Base-by-base conservation (phyloP, 1,140 invertebrate species). In the Micrasema longulum region DNA sequence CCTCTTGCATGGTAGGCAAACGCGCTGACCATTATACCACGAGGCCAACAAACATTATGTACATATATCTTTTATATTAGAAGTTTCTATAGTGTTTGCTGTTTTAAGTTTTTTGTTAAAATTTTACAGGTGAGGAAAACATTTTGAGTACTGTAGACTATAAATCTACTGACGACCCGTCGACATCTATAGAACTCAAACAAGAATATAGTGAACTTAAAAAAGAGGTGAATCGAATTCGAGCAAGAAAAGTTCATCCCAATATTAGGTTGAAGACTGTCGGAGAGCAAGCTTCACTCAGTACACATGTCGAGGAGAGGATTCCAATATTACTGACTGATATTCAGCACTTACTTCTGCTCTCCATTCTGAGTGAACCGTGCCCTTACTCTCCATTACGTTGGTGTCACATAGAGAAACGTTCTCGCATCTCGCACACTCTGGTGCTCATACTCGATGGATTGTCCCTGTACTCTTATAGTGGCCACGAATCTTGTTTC, bases 341-440 rank as follows among this genome's bases (percentile, higher is more conserved):
- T 80, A 80, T 96, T 65, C 94, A 96, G 80, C 90, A 95, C 84
- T 84, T 97, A 53, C 77, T 96, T 3, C 81, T 96, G 76, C 91
- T 91, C 80, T 91, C 93, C 1, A 80, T 95, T 64, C 83, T 93
- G 52, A 91, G 91, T 4, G 88, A 91, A 75, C 81, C 89, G 36
- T 90, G 91, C 48, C 89, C 91, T 18, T 90, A 90, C 67, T 79
- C 83, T 47, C 88, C 91, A 14, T 84, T 87, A 22, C 86, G 94
- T 74, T 97, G 95, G 95, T 96, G 94, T 85, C 81, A 85, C 14
- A 80, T 96, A 12, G 89, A 95, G 55, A 93, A 93, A 80, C 88
- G 87, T 73, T 88, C 87, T 57, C 89, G 86, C 77, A 83, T 96
- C 12, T 81, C 85, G 14, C 90, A 92, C 77, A 91, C 91, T 14